These are phyloP conservation scores for Heliconius hewitsoni DNA, from an alignment of 1,140 invertebrate genomes.

Conservation along the genomic window DNA sequence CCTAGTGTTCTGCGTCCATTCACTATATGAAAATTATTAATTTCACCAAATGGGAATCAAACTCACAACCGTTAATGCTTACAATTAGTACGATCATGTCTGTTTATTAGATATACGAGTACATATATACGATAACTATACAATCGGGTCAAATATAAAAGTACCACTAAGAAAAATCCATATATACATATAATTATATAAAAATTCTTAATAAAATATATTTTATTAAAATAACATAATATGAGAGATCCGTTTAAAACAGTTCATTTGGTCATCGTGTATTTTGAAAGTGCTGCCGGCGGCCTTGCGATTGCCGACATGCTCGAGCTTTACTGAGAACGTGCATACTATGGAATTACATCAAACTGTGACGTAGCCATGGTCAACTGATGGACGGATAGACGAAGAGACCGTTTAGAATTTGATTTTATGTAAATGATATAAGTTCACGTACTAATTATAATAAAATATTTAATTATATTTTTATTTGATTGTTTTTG, in stretches of 20 bases:
- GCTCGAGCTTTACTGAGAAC: conserved; percentile 21
- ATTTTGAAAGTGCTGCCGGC: conserved; percentile 29
- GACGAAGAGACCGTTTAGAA: neutral
- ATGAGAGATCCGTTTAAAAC: conserved; percentile 4
- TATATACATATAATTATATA: neutral
- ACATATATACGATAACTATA: neutral
- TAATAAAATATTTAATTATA: neutral
- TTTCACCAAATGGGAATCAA: too few relatives aligned
- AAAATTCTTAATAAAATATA: neutral
- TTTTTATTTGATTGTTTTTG: neutral
- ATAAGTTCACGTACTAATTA: neutral
- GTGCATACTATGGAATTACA: conserved; percentile 30
- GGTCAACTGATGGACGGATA: conserved; percentile 14
- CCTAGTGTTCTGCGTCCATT: too few relatives aligned
- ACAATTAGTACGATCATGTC: neutral
- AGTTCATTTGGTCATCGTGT: neutral
- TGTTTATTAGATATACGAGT: neutral
- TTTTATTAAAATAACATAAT: neutral
- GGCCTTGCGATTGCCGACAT: conserved; percentile 29
- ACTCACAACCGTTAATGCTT: too few relatives aligned
- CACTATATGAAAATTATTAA: neutral
- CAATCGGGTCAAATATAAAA: neutral
- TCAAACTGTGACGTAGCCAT: conserved; percentile 30
- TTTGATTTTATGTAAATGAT: neutral
- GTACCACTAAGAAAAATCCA: neutral